phyloP scores from a whole-genome alignment of 2,888 invertebrate genomes.

The Polylopha cassiicola region DNA sequence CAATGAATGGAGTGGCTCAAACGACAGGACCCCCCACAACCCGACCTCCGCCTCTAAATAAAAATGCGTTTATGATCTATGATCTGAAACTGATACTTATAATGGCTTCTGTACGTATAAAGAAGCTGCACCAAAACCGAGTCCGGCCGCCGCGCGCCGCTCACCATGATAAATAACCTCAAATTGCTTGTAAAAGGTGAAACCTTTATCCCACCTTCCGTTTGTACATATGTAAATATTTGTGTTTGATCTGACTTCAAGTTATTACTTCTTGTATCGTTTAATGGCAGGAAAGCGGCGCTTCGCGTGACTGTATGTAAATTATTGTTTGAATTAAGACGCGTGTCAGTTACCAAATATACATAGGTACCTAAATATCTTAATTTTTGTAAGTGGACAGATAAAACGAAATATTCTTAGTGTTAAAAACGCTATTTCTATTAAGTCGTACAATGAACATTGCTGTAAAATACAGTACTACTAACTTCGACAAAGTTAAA shows the following conservation, averaged over 20 bases:
- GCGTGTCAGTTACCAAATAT: no score
- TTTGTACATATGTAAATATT: slow-evolving; percentile 69
- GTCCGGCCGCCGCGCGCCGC: slow-evolving; percentile 41
- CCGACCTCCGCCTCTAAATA: slow-evolving; percentile 51
- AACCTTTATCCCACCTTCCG: slow-evolving; percentile 57
- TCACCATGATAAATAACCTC: slow-evolving; percentile 69
- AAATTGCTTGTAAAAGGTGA: slow-evolving; percentile 73
- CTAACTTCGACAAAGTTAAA: slow-evolving; percentile 44
- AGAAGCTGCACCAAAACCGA: slow-evolving; percentile 65
- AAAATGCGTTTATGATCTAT: slow-evolving; percentile 75
- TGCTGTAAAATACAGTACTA: slow-evolving; percentile 26
- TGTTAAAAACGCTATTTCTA: no score
- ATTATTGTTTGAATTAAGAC: no score
- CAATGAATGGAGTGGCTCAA: slow-evolving; percentile 56
- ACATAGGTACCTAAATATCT: no score
- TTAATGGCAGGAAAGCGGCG: background rate
- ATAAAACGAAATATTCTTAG: no score
- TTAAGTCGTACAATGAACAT: background rate
- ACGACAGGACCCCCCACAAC: slow-evolving; percentile 66
- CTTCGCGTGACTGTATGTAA: no score
- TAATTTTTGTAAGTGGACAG: no score
- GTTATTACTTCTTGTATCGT: slow-evolving; percentile 9
- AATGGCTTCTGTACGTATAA: slow-evolving; percentile 76
- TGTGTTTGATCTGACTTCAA: slow-evolving; percentile 31
- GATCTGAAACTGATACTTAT: slow-evolving; percentile 77